phyloP scores from a whole-genome alignment of 64 coral and sea anemone genomes.

The Stichodactyla mertensii region DNA sequence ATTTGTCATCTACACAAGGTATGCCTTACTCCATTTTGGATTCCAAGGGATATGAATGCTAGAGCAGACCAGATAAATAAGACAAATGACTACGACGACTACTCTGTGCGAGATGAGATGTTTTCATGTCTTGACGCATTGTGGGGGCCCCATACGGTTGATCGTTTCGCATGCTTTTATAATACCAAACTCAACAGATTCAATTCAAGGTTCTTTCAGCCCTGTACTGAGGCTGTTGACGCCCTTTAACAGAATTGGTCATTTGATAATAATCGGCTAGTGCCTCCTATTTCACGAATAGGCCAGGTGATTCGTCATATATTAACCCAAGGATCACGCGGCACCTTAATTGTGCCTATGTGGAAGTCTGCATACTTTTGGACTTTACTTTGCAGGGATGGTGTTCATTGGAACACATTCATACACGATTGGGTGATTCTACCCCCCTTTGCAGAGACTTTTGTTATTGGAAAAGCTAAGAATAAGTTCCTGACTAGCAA shows the following conservation, averaged over 20 bases:
- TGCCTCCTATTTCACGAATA: not conserved
- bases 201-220: slow-evolving; percentile 52
- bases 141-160: slow-evolving; percentile 52
- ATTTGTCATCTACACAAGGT: slow-evolving; percentile 17
- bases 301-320: slow-evolving; percentile 27
- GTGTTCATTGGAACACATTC: slow-evolving; percentile 35
- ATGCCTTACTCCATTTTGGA: slow-evolving; percentile 30
- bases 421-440: no score
- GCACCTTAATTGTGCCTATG: slow-evolving; percentile 20
- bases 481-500: no score
- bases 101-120: slow-evolving; percentile 7
- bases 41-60: slow-evolving; percentile 38
- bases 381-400: slow-evolving; percentile 13
- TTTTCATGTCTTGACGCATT: slow-evolving; percentile 7
- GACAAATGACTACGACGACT: slow-evolving; percentile 30
- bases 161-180: slow-evolving; percentile 51
- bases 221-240: slow-evolving; percentile 31
- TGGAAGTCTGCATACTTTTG: slow-evolving; percentile 49
- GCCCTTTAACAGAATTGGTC: slow-evolving; percentile 49
- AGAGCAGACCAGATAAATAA: slow-evolving; percentile 35
- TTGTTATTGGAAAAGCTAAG: no score
- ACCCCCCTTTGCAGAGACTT: no score
- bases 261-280: slow-evolving; percentile 34
- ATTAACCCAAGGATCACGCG: not conserved
- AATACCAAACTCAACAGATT: slow-evolving; percentile 47